phyloP scores from a whole-genome alignment of 2,888 invertebrate species.

The Escarpia spicata region DNA sequence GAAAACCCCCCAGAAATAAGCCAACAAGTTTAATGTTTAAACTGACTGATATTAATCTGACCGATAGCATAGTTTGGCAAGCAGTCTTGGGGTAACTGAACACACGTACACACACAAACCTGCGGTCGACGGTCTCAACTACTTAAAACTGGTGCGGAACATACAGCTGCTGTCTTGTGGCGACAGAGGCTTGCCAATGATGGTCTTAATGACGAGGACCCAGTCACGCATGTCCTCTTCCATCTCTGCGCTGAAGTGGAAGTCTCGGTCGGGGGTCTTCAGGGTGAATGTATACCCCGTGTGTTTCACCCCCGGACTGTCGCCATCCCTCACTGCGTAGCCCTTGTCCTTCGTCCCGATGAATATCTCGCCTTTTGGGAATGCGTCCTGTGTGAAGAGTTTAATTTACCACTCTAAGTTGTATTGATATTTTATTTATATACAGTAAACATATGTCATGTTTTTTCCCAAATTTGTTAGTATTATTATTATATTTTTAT shows the following conservation, averaged over 20 bases:
- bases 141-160: constrained; percentile 19
- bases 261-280: constrained; percentile 83
- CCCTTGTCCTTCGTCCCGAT: constrained; percentile 82
- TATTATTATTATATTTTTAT: too few species aligned
- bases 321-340: constrained; percentile 78
- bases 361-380: constrained; percentile 91
- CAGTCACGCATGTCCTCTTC: constrained; percentile 72
- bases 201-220: not conserved
- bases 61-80: not conserved
- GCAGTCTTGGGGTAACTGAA: not conserved
- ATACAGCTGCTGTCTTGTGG: constrained; percentile 23
- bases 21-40: not conserved
- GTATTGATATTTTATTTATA: too few species aligned
- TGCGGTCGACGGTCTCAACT: not conserved
- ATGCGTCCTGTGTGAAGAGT: constrained; percentile 73
- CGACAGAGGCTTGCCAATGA: constrained; percentile 14
- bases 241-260: constrained; percentile 81
- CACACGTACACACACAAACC: constrained; percentile 16
- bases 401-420: too few species aligned
- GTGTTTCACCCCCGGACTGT: constrained; percentile 72
- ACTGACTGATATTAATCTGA: not conserved
- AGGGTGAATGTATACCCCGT: constrained; percentile 84
- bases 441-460: too few species aligned
- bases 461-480: too few species aligned
- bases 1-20: not conserved